Evolutionary conservation across 1,140 invertebrate species (phyloP).

Genomic region (Euura lappo): DNA sequence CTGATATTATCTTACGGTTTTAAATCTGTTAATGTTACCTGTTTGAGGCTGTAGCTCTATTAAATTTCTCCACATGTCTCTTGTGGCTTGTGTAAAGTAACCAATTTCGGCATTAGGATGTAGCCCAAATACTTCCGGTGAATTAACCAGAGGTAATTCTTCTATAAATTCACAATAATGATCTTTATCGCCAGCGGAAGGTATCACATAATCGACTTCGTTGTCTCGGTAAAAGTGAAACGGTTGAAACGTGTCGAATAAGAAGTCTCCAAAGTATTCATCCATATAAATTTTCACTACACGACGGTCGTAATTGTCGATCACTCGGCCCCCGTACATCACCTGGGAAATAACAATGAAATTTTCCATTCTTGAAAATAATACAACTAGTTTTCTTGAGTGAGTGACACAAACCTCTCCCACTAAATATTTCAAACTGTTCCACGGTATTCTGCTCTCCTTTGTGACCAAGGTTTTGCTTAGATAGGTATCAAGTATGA

Average conservation of each 20-base stretch:
- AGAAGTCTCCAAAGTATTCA: constrained; percentile 92
- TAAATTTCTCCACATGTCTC: constrained; percentile 83
- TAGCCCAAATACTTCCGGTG: constrained; percentile 88
- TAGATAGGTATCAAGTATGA: constrained; percentile 84
- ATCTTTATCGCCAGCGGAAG: constrained; percentile 71
- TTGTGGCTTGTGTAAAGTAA: constrained; percentile 85
- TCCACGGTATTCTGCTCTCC: constrained; percentile 79
- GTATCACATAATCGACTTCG: constrained; percentile 79
- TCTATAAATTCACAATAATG: constrained; percentile 77
- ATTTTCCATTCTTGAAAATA: constrained; percentile 4
- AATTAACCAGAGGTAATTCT: constrained; percentile 73
- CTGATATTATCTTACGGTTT: constrained; percentile 15
- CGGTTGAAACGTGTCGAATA: constrained; percentile 87
- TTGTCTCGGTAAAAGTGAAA: constrained; percentile 87
- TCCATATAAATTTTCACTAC: constrained; percentile 88
- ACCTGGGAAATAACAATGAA: constrained; percentile 63
- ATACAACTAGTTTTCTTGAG: background rate
- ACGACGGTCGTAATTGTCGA: constrained; percentile 86
- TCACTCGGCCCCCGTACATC: constrained; percentile 92
- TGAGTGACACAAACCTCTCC: constrained; percentile 71
- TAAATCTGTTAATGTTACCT: too few species aligned
- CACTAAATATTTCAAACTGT: constrained; percentile 88
- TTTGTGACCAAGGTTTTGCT: constrained; percentile 69
- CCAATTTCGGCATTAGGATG: constrained; percentile 93
- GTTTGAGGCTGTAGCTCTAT: constrained; percentile 88